Conservation (phyloP, 2,888 invertebrate species). For the Conomelus anceps region DNA sequence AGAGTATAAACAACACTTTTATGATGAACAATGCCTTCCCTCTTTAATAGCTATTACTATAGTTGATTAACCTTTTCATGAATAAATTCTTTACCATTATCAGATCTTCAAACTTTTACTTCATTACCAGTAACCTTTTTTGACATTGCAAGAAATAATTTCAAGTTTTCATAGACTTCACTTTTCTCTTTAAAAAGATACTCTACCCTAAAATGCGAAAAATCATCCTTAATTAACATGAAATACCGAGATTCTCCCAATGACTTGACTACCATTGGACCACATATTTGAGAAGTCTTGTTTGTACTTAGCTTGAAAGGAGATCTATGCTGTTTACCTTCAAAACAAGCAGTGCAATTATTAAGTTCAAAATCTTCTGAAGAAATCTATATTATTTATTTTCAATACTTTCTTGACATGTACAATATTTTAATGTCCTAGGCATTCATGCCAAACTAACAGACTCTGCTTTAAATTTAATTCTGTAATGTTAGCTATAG, state of each 20-base stretch:
- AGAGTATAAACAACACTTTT: conserved; percentile 28
- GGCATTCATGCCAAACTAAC: neutral
- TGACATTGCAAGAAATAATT: conserved; percentile 32
- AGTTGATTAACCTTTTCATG: conserved; percentile 33
- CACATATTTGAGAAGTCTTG: conserved; percentile 30
- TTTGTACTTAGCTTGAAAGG: neutral
- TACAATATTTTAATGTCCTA: conserved; percentile 3
- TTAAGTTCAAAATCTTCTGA: neutral
- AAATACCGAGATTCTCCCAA: conserved; percentile 35
- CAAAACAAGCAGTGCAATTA: neutral
- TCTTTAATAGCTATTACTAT: too few species aligned
- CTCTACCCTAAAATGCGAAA: conserved; percentile 33
- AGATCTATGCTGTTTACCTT: too few species aligned
- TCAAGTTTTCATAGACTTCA: conserved; percentile 17
- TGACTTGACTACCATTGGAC: conserved; percentile 32
- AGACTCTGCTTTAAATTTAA: neutral
- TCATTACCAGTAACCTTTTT: conserved; percentile 34
- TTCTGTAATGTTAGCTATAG: neutral
- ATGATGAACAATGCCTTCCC: conserved; percentile 25
- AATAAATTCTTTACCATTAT: conserved; percentile 38
- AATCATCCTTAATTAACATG: conserved; percentile 36
- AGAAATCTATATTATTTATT: neutral
- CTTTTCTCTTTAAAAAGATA: conserved; percentile 34
- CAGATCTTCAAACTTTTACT: conserved; percentile 36
- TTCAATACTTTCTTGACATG: neutral